These are phyloP conservation scores for Tetragnatha montana DNA, from an alignment of 2,888 invertebrate species.

Conservation along the genomic window DNA sequence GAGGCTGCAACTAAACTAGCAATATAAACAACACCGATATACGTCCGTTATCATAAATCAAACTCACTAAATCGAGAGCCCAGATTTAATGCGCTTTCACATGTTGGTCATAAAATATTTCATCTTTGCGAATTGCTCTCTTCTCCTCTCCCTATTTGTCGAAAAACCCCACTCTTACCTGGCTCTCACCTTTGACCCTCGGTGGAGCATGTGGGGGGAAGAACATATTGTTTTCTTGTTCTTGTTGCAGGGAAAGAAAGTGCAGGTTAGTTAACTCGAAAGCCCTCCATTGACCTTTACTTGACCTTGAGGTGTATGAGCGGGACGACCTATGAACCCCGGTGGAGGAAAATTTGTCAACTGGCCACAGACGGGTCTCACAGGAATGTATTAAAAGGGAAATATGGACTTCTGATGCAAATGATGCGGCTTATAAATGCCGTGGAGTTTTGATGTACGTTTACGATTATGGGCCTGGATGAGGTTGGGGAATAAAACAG, in stretches of 20 bases:
- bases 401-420: constrained; percentile 28
- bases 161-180: constrained; percentile 20
- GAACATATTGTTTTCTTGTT: neutral
- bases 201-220: neutral
- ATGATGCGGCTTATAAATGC: constrained; percentile 19
- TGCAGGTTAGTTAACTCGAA: constrained; percentile 52
- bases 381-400: neutral
- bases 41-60: neutral
- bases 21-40: neutral
- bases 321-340: constrained; percentile 43
- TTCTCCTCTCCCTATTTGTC: no score
- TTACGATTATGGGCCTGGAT: neutral
- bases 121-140: neutral
- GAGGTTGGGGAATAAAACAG: neutral
- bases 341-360: constrained; percentile 32
- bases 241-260: neutral
- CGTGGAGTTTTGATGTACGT: constrained; percentile 4
- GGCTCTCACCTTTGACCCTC: constrained; percentile 29
- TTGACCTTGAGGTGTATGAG: constrained; percentile 58
- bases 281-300: constrained; percentile 53
- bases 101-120: neutral
- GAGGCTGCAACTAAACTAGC: neutral
- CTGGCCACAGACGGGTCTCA: constrained; percentile 10
- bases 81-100: neutral
- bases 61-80: neutral